Conservation (phyloP, 1,140 invertebrate species). For the Drepana arcuata region DNA sequence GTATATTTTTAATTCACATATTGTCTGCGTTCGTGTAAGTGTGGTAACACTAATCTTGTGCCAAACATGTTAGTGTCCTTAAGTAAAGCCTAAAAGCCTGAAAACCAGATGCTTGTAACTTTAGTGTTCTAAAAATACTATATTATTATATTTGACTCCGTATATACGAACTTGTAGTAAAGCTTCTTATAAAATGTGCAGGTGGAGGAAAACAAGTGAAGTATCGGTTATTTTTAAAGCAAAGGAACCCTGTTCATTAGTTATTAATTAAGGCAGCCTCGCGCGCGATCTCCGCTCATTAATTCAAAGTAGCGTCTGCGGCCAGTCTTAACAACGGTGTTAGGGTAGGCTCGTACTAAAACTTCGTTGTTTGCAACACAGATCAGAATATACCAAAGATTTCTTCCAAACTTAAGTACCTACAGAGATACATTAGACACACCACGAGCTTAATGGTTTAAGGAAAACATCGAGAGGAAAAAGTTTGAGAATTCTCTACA, state of each 20-base stretch:
- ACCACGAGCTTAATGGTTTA: constrained; percentile 4
- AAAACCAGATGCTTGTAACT: too few relatives aligned
- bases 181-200: too few relatives aligned
- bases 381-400: not conserved
- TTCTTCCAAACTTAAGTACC: not conserved
- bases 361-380: not conserved
- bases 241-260: constrained; percentile 29
- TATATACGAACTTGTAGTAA: too few relatives aligned
- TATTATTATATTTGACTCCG: too few relatives aligned
- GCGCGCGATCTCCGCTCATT: constrained; percentile 21
- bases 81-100: too few relatives aligned
- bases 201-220: too few relatives aligned
- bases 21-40: too few relatives aligned
- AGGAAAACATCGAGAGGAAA: not conserved
- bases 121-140: too few relatives aligned
- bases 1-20: too few relatives aligned
- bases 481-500: not conserved
- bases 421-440: not conserved
- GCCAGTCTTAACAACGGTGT: constrained; percentile 20
- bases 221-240: too few relatives aligned
- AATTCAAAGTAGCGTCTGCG: constrained; percentile 29
- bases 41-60: too few relatives aligned
- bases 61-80: too few relatives aligned
- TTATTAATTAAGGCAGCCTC: constrained; percentile 32
- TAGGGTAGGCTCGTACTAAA: constrained; percentile 7